Conservation (phyloP, 2,113 vertebrate genomes). For the Anoplopoma fimbria region DNA sequence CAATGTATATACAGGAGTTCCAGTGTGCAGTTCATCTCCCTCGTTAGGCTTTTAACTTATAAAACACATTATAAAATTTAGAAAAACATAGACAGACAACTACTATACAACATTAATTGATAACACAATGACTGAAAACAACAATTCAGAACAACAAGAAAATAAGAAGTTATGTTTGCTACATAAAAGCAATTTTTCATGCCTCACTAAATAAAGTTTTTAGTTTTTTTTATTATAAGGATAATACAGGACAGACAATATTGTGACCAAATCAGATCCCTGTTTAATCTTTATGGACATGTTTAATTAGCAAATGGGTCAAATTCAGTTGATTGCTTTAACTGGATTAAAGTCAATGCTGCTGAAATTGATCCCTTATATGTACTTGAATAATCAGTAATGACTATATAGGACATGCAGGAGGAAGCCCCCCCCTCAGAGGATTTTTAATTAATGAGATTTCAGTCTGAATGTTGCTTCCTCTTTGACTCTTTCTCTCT, state of each 20-base stretch:
- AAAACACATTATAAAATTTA: not conserved
- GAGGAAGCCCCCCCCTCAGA: too few relatives aligned
- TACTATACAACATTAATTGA: not conserved
- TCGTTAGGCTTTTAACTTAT: not conserved
- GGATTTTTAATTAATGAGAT: not conserved
- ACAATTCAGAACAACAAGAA: not conserved
- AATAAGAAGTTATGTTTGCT: not conserved
- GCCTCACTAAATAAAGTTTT: not conserved
- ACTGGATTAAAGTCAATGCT: constrained; percentile 32
- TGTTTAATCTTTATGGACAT: constrained; percentile 1
- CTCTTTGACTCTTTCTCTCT: not conserved
- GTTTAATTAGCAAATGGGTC: constrained; percentile 9
- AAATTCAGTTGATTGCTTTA: not conserved
- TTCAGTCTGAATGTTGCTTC: too few relatives aligned
- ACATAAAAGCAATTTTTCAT: not conserved
- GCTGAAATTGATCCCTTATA: constrained; percentile 28
- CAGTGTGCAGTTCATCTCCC: too few relatives aligned
- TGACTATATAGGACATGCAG: not conserved
- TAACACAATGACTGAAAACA: not conserved
- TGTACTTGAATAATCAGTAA: not conserved
- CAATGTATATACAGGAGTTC: too few relatives aligned
- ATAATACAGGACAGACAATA: not conserved
- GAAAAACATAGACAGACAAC: not conserved
- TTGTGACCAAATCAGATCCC: not conserved
- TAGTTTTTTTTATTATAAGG: not conserved